These are phyloP conservation scores for Luehdorfia chinensis DNA, from an alignment of 1,140 invertebrate species.

Conservation along the genomic window DNA sequence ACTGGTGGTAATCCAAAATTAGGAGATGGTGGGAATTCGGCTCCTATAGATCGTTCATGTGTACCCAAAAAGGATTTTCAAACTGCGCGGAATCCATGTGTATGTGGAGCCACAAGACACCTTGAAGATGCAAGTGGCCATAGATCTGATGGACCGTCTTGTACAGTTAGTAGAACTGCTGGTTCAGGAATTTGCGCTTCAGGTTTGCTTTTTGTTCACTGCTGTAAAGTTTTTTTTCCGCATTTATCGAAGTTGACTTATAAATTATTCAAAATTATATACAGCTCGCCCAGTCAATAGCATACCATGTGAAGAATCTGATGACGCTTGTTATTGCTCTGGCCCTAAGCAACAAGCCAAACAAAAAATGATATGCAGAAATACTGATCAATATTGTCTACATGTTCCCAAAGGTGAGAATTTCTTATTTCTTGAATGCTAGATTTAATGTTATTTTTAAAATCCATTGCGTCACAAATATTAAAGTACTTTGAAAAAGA, in stretches of 20 bases:
- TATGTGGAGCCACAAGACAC: constrained; percentile 39
- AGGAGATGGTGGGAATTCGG: constrained; percentile 24
- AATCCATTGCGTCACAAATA: too few species aligned
- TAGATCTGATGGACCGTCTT: constrained; percentile 7
- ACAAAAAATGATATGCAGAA: constrained; percentile 53
- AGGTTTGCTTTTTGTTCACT: constrained; percentile 27
- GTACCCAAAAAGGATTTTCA: constrained; percentile 46
- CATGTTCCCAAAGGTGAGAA: constrained; percentile 67
- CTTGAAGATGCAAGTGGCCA: constrained; percentile 16
- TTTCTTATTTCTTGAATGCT: constrained; percentile 4
- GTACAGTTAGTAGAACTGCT: constrained; percentile 25
- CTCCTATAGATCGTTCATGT: constrained; percentile 53
- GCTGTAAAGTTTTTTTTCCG: too few species aligned
- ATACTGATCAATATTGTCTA: constrained; percentile 64
- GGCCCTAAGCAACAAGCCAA: constrained; percentile 45
- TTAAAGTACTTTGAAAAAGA: neutral
- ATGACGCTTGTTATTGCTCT: constrained; percentile 63
- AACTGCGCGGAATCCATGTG: constrained; percentile 51
- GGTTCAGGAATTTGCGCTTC: constrained; percentile 35
- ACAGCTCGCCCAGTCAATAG: constrained; percentile 53
- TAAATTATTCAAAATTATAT: constrained; percentile 14
- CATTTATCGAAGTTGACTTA: neutral
- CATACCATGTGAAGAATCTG: constrained; percentile 58
- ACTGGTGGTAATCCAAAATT: constrained; percentile 35
- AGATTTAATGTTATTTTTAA: too few species aligned